Evolutionary conservation across 2,888 invertebrate genomes (phyloP).

Genomic region (Stegophylla sp.): DNA sequence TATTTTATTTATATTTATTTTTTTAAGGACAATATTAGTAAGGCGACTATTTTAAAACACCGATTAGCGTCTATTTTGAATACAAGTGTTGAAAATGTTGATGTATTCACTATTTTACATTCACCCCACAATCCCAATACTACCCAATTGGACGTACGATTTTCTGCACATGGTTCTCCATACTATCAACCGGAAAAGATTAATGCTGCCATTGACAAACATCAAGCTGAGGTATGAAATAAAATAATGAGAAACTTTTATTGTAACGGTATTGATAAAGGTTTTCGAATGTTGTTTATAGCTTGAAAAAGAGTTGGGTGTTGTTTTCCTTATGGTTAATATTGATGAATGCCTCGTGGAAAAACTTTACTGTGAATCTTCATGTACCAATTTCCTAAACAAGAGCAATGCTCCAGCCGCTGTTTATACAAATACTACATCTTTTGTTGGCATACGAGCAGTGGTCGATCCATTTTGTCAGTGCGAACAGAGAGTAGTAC

Average conservation of each 20-base stretch:
- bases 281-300: not conserved
- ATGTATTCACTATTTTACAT: constrained; percentile 88
- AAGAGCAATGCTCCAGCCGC: constrained; percentile 78
- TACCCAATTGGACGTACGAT: constrained; percentile 81
- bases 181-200: constrained; percentile 88
- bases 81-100: constrained; percentile 82
- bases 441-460: constrained; percentile 91
- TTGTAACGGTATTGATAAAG: not conserved
- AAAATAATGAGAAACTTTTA: constrained; percentile 10
- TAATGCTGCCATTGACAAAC: constrained; percentile 80
- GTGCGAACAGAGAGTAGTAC: constrained; percentile 69
- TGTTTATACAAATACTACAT: constrained; percentile 91
- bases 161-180: constrained; percentile 92
- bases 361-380: constrained; percentile 72
- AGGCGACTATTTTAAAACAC: constrained; percentile 74
- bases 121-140: constrained; percentile 68
- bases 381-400: constrained; percentile 81
- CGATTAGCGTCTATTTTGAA: constrained; percentile 77
- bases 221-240: constrained; percentile 72
- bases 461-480: constrained; percentile 81
- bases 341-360: constrained; percentile 90
- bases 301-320: constrained; percentile 66
- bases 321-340: constrained; percentile 83
- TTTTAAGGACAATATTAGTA: constrained; percentile 70
- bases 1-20: not conserved